phyloP scores from a whole-genome alignment of 2,113 vertebrate species.

The Nibea albiflora region DNA sequence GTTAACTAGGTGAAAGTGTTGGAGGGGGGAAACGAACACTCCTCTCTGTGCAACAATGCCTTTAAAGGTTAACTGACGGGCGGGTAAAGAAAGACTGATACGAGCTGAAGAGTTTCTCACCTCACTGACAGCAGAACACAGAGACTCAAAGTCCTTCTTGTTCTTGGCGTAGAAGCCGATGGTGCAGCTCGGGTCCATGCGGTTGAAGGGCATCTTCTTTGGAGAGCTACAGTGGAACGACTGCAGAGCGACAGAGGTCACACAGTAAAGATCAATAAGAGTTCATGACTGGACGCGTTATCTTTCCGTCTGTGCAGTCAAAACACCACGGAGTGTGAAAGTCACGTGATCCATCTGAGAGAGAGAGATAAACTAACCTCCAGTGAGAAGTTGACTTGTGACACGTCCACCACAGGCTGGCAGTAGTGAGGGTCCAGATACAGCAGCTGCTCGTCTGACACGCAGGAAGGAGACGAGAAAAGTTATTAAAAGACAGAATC shows the following conservation, averaged over 20 bases:
- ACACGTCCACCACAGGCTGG: constrained; percentile 89
- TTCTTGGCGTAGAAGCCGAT: constrained; percentile 91
- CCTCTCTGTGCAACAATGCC: no score
- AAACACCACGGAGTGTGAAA: constrained; percentile 9
- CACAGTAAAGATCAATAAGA: constrained; percentile 1
- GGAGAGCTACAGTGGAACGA: constrained; percentile 93
- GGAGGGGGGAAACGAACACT: no score
- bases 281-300: not conserved
- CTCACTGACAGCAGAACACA: constrained; percentile 85
- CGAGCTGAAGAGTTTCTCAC: no score
- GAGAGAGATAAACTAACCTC: constrained; percentile 81
- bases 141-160: constrained; percentile 88
- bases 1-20: no score
- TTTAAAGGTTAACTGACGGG: no score
- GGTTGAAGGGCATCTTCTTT: constrained; percentile 91
- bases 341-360: not conserved
- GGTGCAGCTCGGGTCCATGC: constrained; percentile 95
- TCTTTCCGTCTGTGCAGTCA: constrained; percentile 3
- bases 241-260: constrained; percentile 65
- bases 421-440: constrained; percentile 96
- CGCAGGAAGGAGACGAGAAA: constrained; percentile 15
- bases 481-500: constrained; percentile 8
- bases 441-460: constrained; percentile 90
- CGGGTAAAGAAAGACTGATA: no score
- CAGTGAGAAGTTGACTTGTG: constrained; percentile 85